Percentiles rank a stretch among this genome's conserved stretches.
Evolutionary conservation across 1,140 invertebrate species (phyloP).

Genomic region (Drosophila prosaltans): DNA sequence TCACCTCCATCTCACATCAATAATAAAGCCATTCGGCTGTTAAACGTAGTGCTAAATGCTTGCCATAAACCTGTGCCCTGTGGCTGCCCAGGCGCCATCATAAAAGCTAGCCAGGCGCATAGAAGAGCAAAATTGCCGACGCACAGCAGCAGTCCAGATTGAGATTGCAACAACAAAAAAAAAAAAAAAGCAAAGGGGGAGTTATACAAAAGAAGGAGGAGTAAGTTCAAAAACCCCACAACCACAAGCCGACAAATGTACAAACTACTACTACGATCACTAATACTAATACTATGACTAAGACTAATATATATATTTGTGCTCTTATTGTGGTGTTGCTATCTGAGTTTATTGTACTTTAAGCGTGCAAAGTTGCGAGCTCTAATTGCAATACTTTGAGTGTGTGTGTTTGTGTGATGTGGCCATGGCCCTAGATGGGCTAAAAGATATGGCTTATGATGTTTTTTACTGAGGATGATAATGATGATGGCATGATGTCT

Average conservation of each 20-base stretch:
- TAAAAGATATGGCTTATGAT: conserved; percentile 17
- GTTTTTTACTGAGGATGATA: conserved; percentile 27
- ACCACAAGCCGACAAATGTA: conserved; percentile 20
- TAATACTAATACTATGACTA: neutral
- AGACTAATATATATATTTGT: no score
- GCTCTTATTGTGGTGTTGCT: conserved; percentile 55
- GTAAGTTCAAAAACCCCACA: conserved; percentile 77
- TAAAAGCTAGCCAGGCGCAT: conserved; percentile 44
- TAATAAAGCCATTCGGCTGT: conserved; percentile 74
- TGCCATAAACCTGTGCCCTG: conserved; percentile 57
- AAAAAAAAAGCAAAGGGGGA: neutral
- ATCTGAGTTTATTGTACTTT: conserved; percentile 80
- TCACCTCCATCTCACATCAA: conserved; percentile 46
- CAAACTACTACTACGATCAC: neutral
- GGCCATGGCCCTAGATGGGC: conserved; percentile 32
- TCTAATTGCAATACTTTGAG: conserved; percentile 62
- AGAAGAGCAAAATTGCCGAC: conserved; percentile 19
- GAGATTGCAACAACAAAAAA: neutral
- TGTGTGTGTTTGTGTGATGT: conserved; percentile 25
- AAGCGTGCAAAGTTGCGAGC: conserved; percentile 56
- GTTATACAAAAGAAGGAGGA: conserved; percentile 13
- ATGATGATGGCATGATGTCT: conserved; percentile 45
- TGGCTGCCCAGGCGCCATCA: conserved; percentile 51
- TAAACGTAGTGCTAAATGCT: conserved; percentile 72
- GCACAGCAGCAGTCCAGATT: neutral